Percentiles rank a stretch among this genome's conserved stretches.
Evolutionary conservation across 2,113 vertebrate species (phyloP).

Genomic region (Rostratula benghalensis): DNA sequence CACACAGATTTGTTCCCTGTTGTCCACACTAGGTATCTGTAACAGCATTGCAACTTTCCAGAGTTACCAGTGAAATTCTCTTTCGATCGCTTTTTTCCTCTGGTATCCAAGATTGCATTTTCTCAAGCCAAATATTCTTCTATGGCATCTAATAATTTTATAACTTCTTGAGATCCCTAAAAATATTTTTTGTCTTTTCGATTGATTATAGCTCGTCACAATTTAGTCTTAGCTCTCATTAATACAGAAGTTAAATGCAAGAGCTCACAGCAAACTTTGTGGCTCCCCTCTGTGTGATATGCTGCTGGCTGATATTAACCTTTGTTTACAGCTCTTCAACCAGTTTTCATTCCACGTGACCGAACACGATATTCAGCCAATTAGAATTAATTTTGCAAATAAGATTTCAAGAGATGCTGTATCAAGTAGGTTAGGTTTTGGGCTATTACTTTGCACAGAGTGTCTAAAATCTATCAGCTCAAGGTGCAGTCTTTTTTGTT

Average conservation of each 20-base stretch:
- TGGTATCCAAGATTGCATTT: background rate
- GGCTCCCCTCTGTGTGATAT: background rate
- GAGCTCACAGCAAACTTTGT: background rate
- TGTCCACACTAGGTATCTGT: background rate
- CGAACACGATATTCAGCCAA: background rate
- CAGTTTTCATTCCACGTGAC: conserved; percentile 40
- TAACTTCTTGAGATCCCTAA: background rate
- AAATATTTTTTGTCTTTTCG: background rate
- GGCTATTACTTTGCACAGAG: background rate
- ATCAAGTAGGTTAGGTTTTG: conserved; percentile 4
- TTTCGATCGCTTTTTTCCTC: background rate
- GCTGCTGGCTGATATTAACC: conserved; percentile 25
- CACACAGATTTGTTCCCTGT: background rate
- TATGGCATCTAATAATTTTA: background rate
- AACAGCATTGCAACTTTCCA: background rate
- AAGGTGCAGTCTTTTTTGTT: background rate
- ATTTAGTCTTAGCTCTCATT: background rate
- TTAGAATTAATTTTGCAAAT: conserved; percentile 60
- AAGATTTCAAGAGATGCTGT: conserved; percentile 10
- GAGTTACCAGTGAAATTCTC: background rate
- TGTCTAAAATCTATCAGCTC: conserved; percentile 13
- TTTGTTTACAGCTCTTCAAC: conserved; percentile 44
- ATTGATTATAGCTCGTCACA: background rate
- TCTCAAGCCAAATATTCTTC: background rate
- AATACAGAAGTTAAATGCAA: background rate